These are phyloP conservation scores for Euwallacea fornicatus DNA, from an alignment of 1,140 invertebrate genomes.

Conservation along the genomic window DNA sequence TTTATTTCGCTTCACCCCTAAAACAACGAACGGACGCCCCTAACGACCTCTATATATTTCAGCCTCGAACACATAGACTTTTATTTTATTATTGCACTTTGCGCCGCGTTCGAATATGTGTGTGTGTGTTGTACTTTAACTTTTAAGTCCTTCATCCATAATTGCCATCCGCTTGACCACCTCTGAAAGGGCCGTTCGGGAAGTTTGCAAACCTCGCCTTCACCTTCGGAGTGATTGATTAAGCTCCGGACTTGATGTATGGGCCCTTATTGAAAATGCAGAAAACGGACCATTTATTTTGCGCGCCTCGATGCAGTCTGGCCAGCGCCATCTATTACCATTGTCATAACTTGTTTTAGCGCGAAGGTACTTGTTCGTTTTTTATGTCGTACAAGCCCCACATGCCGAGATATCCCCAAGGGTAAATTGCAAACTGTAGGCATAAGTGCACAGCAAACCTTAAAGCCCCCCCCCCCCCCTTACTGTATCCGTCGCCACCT, in stretches of 20 bases:
- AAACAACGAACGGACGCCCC: slow-evolving; percentile 19
- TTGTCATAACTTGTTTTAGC: slow-evolving; percentile 2
- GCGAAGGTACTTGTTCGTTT: no score
- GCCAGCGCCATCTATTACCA: background rate
- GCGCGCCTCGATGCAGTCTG: slow-evolving; percentile 1
- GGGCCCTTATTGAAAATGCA: slow-evolving; percentile 40
- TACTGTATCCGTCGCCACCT: no score
- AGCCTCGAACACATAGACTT: background rate
- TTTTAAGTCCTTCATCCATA: slow-evolving; percentile 36
- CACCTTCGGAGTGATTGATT: slow-evolving; percentile 41
- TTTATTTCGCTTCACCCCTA: slow-evolving; percentile 30
- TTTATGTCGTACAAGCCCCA: no score
- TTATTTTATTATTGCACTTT: no score
- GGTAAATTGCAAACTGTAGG: no score
- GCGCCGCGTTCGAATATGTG: no score
- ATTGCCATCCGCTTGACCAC: slow-evolving; percentile 41
- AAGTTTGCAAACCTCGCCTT: slow-evolving; percentile 23
- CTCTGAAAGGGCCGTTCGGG: slow-evolving; percentile 39
- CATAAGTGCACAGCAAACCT: no score
- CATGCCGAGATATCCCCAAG: no score
- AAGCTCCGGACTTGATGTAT: slow-evolving; percentile 41
- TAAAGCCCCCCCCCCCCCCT: no score
- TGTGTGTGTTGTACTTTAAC: no score
- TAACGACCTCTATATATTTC: slow-evolving; percentile 1
- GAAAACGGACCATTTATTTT: slow-evolving; percentile 44